Conservation (phyloP, 2,888 invertebrate species). For the Eledona agricola region DNA sequence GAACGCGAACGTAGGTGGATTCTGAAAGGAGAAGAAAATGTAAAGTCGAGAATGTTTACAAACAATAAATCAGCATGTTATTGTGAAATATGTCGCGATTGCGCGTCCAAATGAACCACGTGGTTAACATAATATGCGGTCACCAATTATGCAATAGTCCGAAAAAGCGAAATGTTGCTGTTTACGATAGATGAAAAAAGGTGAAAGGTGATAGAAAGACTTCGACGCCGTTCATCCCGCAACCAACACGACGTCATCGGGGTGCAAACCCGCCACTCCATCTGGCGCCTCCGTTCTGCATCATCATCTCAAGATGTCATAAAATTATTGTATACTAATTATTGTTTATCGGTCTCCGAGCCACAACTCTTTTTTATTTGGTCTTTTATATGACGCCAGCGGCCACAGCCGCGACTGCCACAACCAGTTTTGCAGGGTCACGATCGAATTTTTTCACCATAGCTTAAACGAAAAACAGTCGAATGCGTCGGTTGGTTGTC, state of each 20-base stretch:
- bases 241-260: constrained; percentile 48
- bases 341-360: constrained; percentile 53
- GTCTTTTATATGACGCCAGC: constrained; percentile 52
- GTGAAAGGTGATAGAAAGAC: constrained; percentile 31
- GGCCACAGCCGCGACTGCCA: constrained; percentile 53
- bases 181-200: constrained; percentile 13
- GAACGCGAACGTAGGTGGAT: constrained; percentile 5
- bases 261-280: constrained; percentile 47
- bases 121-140: constrained; percentile 35
- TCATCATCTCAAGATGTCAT: constrained; percentile 45
- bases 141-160: constrained; percentile 32
- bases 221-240: constrained; percentile 44
- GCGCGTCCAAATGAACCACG: constrained; percentile 42
- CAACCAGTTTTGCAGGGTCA: constrained; percentile 58
- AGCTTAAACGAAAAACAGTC: constrained; percentile 3
- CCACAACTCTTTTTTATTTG: constrained; percentile 50
- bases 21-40: constrained; percentile 21
- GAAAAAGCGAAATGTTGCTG: constrained; percentile 9
- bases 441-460: constrained; percentile 40
- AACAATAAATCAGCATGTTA: constrained; percentile 41
- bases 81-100: constrained; percentile 40
- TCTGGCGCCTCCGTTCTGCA: constrained; percentile 43
- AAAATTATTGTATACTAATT: constrained; percentile 55
- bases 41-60: constrained; percentile 38
- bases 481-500: constrained; percentile 11